Evolutionary conservation across 2,113 vertebrate species (phyloP).

Genomic region (Toxotes jaculatrix): DNA sequence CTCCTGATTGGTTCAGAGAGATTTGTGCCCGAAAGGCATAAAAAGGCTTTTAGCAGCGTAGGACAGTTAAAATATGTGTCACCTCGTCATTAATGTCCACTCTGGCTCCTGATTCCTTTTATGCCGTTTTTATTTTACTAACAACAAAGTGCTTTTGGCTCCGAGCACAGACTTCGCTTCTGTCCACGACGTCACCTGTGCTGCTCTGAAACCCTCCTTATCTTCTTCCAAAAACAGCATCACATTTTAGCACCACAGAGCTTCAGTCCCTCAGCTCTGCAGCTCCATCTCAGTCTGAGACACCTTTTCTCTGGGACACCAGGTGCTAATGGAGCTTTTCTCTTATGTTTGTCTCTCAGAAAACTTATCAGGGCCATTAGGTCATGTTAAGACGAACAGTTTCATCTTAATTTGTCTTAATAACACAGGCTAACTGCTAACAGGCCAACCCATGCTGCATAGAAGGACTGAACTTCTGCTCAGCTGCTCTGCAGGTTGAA

Average conservation of each 20-base stretch:
- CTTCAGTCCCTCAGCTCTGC: background rate
- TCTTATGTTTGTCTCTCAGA: too few species aligned
- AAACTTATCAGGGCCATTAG: background rate
- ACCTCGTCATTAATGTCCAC: slow-evolving; percentile 50
- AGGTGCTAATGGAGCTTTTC: too few species aligned
- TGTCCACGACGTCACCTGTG: background rate
- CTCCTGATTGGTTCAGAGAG: slow-evolving; percentile 17
- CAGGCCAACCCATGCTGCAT: too few species aligned
- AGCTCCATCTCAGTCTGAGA: background rate
- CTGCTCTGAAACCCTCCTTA: slow-evolving; percentile 14
- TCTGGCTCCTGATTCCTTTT: slow-evolving; percentile 1
- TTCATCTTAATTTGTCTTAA: background rate
- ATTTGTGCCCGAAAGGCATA: slow-evolving; percentile 17
- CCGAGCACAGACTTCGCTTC: slow-evolving; percentile 1
- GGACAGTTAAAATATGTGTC: slow-evolving; percentile 6
- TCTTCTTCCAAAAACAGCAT: too few species aligned
- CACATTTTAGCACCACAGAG: too few species aligned
- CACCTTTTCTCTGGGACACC: too few species aligned
- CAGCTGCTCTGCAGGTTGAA: background rate
- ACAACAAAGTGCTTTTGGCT: slow-evolving; percentile 32
- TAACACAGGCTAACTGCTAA: too few species aligned
- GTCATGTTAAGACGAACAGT: slow-evolving; percentile 1
- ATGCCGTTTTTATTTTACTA: slow-evolving; percentile 26
- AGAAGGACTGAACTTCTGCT: background rate
- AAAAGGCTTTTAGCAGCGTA: slow-evolving; percentile 55